Percentiles rank a stretch among this genome's conserved stretches.
These are phyloP conservation scores for Chloromyia formosa DNA, from an alignment of 2,888 invertebrate species.

Conservation along the genomic window DNA sequence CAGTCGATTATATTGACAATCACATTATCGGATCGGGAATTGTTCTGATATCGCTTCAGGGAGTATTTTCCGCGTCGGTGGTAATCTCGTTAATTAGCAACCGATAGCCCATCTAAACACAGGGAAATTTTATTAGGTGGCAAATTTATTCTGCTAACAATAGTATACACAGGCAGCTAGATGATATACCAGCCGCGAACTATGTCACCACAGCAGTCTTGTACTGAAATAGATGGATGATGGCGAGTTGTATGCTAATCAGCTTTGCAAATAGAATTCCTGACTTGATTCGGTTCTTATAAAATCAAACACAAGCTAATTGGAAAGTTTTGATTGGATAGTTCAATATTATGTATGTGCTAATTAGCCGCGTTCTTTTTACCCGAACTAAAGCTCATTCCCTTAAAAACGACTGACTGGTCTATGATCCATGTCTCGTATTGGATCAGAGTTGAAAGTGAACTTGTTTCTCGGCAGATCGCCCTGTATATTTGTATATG, in stretches of 20 bases:
- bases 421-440: too few relatives aligned
- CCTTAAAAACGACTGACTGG: too few relatives aligned
- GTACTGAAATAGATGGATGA: too few relatives aligned
- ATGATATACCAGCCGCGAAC: background rate
- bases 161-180: background rate
- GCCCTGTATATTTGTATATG: too few relatives aligned
- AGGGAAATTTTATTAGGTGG: constrained; percentile 31
- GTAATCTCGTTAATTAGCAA: constrained; percentile 35
- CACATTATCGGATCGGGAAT: constrained; percentile 38
- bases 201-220: too few relatives aligned
- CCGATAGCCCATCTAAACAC: background rate
- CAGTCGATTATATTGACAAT: constrained; percentile 34
- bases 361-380: too few relatives aligned
- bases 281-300: background rate
- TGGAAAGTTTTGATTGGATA: background rate
- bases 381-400: too few relatives aligned
- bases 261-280: background rate
- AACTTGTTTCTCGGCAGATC: too few relatives aligned
- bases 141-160: constrained; percentile 4
- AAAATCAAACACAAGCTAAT: background rate
- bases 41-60: constrained; percentile 15
- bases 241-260: background rate
- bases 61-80: constrained; percentile 21
- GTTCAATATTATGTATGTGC: background rate
- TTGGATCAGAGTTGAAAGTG: too few relatives aligned